Conservation (phyloP, 2,113 vertebrate genomes). For the Dolichallabes microphthalmus region DNA sequence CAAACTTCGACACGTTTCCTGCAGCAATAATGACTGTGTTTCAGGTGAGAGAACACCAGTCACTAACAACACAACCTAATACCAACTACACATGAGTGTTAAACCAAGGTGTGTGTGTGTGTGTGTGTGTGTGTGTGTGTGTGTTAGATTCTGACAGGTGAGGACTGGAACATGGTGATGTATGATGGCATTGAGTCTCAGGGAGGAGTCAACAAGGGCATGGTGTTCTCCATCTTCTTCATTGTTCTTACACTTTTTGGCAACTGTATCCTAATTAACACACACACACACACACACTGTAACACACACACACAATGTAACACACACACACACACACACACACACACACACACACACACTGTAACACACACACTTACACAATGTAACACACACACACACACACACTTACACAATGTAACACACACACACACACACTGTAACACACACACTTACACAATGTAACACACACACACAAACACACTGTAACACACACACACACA, state of each 20-base stretch:
- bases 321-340: conserved; percentile 14
- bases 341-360: conserved; percentile 14
- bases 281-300: conserved; percentile 5
- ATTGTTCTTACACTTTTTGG: conserved; percentile 95
- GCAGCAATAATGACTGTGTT: conserved; percentile 99
- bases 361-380: too few relatives aligned
- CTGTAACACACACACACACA: conserved; percentile 28
- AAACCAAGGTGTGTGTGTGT: not conserved
- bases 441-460: conserved; percentile 1
- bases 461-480: conserved; percentile 8
- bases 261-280: conserved; percentile 84
- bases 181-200: conserved; percentile 93
- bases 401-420: conserved; percentile 6
- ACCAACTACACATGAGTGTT: not conserved
- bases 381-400: not conserved
- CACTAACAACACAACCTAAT: not conserved
- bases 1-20: conserved; percentile 97
- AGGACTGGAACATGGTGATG: conserved; percentile 96
- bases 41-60: conserved; percentile 75
- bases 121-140: not conserved
- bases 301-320: conserved; percentile 1
- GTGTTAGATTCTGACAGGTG: conserved; percentile 83
- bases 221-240: conserved; percentile 95
- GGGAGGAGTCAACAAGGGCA: conserved; percentile 90
- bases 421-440: not conserved